These are phyloP conservation scores for Magallana nippona DNA, from an alignment of 2,888 invertebrate species.

Conservation along the genomic window DNA sequence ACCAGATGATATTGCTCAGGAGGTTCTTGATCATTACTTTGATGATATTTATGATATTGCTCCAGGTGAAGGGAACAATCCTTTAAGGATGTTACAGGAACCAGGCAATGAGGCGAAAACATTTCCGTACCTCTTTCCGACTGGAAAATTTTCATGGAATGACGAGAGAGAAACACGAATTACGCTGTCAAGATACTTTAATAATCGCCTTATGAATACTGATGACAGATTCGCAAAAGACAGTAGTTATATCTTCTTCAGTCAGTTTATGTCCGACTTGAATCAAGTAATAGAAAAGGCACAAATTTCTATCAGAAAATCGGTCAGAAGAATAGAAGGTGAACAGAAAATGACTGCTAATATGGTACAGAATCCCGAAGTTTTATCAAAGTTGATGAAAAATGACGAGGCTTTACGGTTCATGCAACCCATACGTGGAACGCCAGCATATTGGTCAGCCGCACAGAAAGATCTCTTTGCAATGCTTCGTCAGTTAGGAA, in stretches of 20 bases:
- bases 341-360: conserved; percentile 39
- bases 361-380: conserved; percentile 41
- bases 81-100: conserved; percentile 44
- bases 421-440: conserved; percentile 51
- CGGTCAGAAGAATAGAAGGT: neutral
- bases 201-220: conserved; percentile 40
- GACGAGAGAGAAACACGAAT: conserved; percentile 38
- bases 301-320: conserved; percentile 49
- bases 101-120: conserved; percentile 43
- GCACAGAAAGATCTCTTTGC: conserved; percentile 51
- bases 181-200: conserved; percentile 44
- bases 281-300: conserved; percentile 36
- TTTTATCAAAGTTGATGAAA: conserved; percentile 37
- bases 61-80: conserved; percentile 50
- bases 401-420: conserved; percentile 51
- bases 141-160: conserved; percentile 33
- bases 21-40: conserved; percentile 43
- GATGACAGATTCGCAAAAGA: conserved; percentile 47
- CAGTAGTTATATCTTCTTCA: conserved; percentile 44
- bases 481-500: conserved; percentile 47
- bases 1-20: conserved; percentile 49
- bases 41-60: conserved; percentile 49
- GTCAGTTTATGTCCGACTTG: conserved; percentile 48
- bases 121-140: conserved; percentile 49
- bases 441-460: conserved; percentile 54